Evolutionary conservation across 1,140 invertebrate species (phyloP), one percentile per base, ranked within the genome.

Genomic region (Chrysopa pallens): DNA sequence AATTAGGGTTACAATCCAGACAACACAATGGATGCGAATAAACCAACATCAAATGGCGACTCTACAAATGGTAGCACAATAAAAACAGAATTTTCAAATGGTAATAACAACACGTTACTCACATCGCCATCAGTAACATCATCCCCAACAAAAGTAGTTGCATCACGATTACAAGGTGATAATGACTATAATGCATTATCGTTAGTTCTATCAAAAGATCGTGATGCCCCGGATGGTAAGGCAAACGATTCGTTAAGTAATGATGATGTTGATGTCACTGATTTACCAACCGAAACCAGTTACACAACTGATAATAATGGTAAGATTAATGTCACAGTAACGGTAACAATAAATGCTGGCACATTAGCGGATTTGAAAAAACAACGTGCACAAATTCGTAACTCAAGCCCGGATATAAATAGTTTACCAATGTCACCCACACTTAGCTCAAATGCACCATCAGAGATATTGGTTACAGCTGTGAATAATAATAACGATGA

Each of bases 351-450:
- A 39, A 73, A 67, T 53, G 66, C 60, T 12, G 59, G 52, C 52
- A 89, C 86, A 17, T 70, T 92, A 46, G 82, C 85, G 29, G 87
- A 92, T 61, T 66, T 92, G 55, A 92, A 92, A 64, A 89, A 89
- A 55, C 84, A 90, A 57, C 69, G 87, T 45, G 74, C 84, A 8
- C 78, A 86, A 49, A 85, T 79, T 52, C 67, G 84, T 47, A 78
- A 77, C 44, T 74, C 74, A 50, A 68, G 66, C n/a, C 47, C 53
- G 8, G 40, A 60, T n/a, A 58, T 62, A 17, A 42, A 4, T 5
- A 27, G 9, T n/a, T 12, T n/a, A 17, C 11, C 36, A 6, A 28
- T 8, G 9, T 11, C 31, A 51, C 57, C 57, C 53, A 54, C 56
- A 57, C 54, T 52, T 50, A 49, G 8, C n/a, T n/a, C 15, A 23